A percentile compares a stretch with the other conserved stretches of the same genome.
phyloP scores from a whole-genome alignment of 2,888 invertebrate genomes.

The Hemicrepidius hirtus region DNA sequence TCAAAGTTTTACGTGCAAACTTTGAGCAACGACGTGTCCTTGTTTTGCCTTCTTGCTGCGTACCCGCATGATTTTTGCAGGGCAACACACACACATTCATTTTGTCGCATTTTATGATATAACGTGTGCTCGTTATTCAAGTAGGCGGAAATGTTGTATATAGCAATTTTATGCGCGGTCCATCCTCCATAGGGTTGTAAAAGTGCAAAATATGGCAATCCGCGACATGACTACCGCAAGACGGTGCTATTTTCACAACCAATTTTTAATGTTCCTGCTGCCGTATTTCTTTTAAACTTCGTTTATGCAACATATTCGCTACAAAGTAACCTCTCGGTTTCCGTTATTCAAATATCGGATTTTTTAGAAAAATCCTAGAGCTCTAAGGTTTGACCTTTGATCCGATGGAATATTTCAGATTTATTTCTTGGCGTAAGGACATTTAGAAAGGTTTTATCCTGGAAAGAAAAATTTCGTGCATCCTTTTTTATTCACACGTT shows the following conservation, averaged over 20 bases:
- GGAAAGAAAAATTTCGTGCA: slow-evolving; percentile 33
- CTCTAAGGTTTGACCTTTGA: background rate
- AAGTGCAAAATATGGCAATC: slow-evolving; percentile 57
- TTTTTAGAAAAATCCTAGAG: background rate
- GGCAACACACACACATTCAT: slow-evolving; percentile 47
- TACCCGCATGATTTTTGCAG: slow-evolving; percentile 26
- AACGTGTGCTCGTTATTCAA: slow-evolving; percentile 55
- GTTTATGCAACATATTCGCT: background rate
- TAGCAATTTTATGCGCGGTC: slow-evolving; percentile 62
- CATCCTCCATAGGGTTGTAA: slow-evolving; percentile 62
- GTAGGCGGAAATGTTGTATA: slow-evolving; percentile 51
- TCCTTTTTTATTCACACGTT: slow-evolving; percentile 42
- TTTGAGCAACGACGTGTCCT: slow-evolving; percentile 16
- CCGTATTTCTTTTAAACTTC: background rate
- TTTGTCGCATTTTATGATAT: slow-evolving; percentile 55
- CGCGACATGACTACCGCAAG: slow-evolving; percentile 36
- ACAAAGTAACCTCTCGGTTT: no score
- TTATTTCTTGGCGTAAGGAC: slow-evolving; percentile 7
- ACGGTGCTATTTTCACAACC: slow-evolving; percentile 5
- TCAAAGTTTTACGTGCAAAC: slow-evolving; percentile 2
- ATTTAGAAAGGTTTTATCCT: slow-evolving; percentile 18
- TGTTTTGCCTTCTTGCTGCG: slow-evolving; percentile 10
- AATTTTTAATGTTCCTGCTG: slow-evolving; percentile 28
- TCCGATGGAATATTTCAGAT: slow-evolving; percentile 7
- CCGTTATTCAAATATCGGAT: no score